Evolutionary conservation across 2,797 vertebrate genomes (phyloP), one percentile per base, ranked within the genome.

Genomic region (Chaunax sp.): DNA sequence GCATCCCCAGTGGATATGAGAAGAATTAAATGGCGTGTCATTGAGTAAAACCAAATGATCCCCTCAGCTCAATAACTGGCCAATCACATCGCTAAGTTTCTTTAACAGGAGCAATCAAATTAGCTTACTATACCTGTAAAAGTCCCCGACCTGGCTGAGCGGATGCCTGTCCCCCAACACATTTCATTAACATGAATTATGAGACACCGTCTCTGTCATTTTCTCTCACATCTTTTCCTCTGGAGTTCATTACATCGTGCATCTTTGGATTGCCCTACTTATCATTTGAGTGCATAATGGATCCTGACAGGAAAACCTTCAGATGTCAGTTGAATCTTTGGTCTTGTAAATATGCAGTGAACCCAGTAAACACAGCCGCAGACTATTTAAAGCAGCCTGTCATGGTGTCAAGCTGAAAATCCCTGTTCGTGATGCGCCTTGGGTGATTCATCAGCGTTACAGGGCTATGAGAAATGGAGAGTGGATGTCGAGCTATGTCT

Each of bases 361-460:
- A 35, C 35, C 61, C 40, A 12, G 78, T 82, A 80, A 89, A 82
- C 82, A 87, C 76, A 80, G 70, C 57, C 61, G 18, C 65, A 30
- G 63, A 65, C 23, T 23, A 74, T 79, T 77, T 64, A 60, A 76
- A 82, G 69, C 59, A 38, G 65, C 54, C 55, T 75, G 85, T 86
- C 85, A 83, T 72, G 84, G 64, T 80, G 77, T 83, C 78, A 65
- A 4, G 20, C 37, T 22, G 60, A 53, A 81, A 88, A 81, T 78
- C 72, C 64, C 45, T 55, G 57, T 50, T 43, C 61, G 77, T 52
- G 76, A 77, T 59, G 69, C 33, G 52, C 50, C 61, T 71, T 66
- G 78, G 38, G 82, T 40, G 6, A 58, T 64, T 44, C 19, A 18
- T 79, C 76, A 70, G 56, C 3, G 15, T 52, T 18, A 6, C 64